Percentiles rank a stretch among this genome's conserved stretches.
Conservation (phyloP, 2,888 invertebrate species). For the Eupithecia centaureata region DNA sequence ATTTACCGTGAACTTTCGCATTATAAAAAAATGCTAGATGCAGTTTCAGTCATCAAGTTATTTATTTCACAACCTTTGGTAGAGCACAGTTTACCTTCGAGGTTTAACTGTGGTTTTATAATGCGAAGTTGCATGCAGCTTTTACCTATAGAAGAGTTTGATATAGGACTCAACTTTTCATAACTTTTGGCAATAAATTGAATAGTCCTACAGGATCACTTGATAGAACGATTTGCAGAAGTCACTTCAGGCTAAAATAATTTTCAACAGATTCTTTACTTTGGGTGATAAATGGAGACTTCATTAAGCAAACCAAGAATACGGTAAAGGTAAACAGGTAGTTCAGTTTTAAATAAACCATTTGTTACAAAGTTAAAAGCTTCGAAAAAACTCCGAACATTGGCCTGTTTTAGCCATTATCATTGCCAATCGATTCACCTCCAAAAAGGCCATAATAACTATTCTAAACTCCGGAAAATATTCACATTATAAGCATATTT, state of each 20-base stretch:
- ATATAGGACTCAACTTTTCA: background rate
- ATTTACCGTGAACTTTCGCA: conserved; percentile 2
- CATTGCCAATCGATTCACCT: background rate
- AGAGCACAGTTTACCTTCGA: background rate
- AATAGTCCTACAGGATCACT: background rate
- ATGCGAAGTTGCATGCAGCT: background rate
- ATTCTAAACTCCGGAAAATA: background rate
- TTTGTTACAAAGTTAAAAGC: background rate
- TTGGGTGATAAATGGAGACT: background rate
- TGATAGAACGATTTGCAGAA: background rate
- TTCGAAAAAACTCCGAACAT: background rate
- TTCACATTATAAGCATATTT: conserved; percentile 1
- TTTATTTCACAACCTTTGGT: conserved; percentile 2
- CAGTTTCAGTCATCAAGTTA: background rate
- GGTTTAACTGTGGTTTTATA: background rate
- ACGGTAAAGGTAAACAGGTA: background rate
- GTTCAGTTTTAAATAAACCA: background rate
- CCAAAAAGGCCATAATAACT: background rate
- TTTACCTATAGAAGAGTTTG: background rate
- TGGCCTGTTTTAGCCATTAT: background rate
- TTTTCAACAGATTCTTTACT: background rate
- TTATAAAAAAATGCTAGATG: background rate
- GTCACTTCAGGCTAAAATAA: background rate
- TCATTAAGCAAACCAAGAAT: background rate
- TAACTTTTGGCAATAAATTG: background rate